Percentiles rank a stretch among this genome's conserved stretches.
These are phyloP conservation scores for Drosophila subobscura DNA, from an alignment of 1,140 invertebrate species.

Conservation along the genomic window DNA sequence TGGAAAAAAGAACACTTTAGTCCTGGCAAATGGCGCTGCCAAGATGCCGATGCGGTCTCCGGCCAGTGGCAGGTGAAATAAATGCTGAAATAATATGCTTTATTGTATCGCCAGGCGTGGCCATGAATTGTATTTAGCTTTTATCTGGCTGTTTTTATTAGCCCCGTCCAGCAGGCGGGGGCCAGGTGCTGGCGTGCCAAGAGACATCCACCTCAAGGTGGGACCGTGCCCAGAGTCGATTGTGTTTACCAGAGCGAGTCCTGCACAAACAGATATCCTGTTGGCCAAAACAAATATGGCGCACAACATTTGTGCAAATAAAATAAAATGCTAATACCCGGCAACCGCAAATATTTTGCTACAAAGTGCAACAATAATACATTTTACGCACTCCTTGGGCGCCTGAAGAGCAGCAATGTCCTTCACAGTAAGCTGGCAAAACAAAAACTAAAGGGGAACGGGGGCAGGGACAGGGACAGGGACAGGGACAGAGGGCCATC, in stretches of 20 bases:
- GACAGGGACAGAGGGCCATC: no score
- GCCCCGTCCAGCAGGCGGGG: conserved; percentile 13
- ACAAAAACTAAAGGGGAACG: no score
- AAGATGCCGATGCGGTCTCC: not conserved
- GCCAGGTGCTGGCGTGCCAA: conserved; percentile 44
- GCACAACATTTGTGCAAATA: conserved; percentile 45
- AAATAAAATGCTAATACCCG: conserved; percentile 67
- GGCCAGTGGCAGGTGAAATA: conserved; percentile 46
- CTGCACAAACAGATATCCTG: conserved; percentile 52
- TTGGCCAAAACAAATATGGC: conserved; percentile 40
- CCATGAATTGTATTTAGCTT: conserved; percentile 64
- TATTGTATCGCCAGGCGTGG: conserved; percentile 58
- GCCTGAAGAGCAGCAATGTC: conserved; percentile 19
- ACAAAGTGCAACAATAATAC: conserved; percentile 60
- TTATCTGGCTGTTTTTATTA: conserved; percentile 64
- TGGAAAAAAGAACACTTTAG: conserved; percentile 44
- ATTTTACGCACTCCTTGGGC: conserved; percentile 34
- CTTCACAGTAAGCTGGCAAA: conserved; percentile 10
- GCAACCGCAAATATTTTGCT: conserved; percentile 57
- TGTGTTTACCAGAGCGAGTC: conserved; percentile 15
- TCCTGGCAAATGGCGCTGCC: conserved; percentile 58
- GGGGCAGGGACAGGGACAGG: no score
- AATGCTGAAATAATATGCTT: conserved; percentile 74
- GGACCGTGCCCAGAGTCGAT: not conserved
- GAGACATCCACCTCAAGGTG: conserved; percentile 12